Evolutionary conservation across 1,140 invertebrate genomes (phyloP), one percentile per base, ranked within the genome.

Genomic region (Drosophila auraria): DNA sequence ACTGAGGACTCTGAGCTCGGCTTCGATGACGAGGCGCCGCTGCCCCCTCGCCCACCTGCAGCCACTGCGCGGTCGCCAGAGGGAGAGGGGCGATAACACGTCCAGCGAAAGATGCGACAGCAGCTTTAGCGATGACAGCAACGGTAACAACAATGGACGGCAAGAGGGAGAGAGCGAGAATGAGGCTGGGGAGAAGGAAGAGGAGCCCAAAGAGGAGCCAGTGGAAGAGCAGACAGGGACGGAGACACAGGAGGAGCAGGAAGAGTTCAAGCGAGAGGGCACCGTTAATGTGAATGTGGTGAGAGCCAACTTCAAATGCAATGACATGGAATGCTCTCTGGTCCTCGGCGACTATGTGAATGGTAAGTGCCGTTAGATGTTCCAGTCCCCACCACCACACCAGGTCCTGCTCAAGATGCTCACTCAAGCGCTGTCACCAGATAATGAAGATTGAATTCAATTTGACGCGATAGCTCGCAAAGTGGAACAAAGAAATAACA

Each of bases 261-360:
- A 56, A 15, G 59, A 44, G 54, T 14, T 40, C 5, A 79, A 74
- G 23, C 33, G 72, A 60, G 78, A 57, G 44, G 58, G 45, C 30
- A 71, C 42, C 54, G 74, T 80, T 66, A 80, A 60, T 57, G 61
- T 78, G 44, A 82, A 72, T 57, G 50, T 82, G 58, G 80, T 82
- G 66, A 73, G 74, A 53, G 71, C 81, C 23, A 83, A 83, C 69
- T 83, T 83, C 25, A 75, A 83, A 61, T 83, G 81, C 77, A 71
- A 83, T 50, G 81, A 83, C 65, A 76, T 83, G 82, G 81, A 83
- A 66, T 83, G 81, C 66, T 83, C 82, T 25, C 66, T 83, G 20
- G 63, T 83, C 30, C 63, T 83, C 44, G 71, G 71, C 25, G 82
- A 83, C 71, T 83, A 83, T 60, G 81, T 83, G 15, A 83, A 83